These are phyloP conservation scores for Pollicipes pollicipes DNA, from an alignment of 1,140 invertebrate species.

Conservation along the genomic window DNA sequence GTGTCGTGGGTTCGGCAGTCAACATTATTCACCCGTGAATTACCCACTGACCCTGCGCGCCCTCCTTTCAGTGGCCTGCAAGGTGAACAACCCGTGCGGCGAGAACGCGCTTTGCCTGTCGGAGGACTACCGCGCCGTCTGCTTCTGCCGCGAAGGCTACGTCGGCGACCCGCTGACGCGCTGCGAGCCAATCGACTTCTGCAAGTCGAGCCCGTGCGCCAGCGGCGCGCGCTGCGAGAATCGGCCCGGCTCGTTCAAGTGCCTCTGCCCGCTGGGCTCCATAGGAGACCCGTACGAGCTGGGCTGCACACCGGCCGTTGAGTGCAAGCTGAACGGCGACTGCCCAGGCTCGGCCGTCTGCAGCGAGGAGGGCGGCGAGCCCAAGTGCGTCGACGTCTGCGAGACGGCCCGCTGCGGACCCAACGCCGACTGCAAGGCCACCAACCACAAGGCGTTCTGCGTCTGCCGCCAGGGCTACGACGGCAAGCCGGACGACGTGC, in stretches of 20 bases:
- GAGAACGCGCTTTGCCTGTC: conserved; percentile 63
- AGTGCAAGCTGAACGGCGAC: conserved; percentile 54
- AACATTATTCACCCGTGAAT: too few relatives aligned
- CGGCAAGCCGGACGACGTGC: conserved; percentile 47
- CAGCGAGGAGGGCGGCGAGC: conserved; percentile 40
- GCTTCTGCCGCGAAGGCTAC: conserved; percentile 68
- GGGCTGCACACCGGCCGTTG: conserved; percentile 53
- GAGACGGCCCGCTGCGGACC: conserved; percentile 50
- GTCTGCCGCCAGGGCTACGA: conserved; percentile 55
- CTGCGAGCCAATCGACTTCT: conserved; percentile 59
- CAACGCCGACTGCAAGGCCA: conserved; percentile 59
- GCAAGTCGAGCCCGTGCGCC: conserved; percentile 57
- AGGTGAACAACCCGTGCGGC: conserved; percentile 57
- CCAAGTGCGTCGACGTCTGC: conserved; percentile 66
- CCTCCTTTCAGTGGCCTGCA: conserved; percentile 46
- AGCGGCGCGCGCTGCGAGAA: conserved; percentile 63
- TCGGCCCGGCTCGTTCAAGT: conserved; percentile 57
- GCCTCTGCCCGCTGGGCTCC: conserved; percentile 50
- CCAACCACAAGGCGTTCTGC: conserved; percentile 52
- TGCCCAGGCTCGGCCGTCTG: conserved; percentile 60
- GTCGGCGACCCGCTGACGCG: conserved; percentile 51
- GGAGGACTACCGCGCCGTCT: conserved; percentile 52
- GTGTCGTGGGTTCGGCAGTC: too few relatives aligned
- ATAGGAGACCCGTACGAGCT: conserved; percentile 61
- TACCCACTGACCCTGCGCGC: too few relatives aligned